Percentiles rank a stretch among this genome's conserved stretches.
Evolutionary conservation across 1,140 invertebrate genomes (phyloP).

Genomic region (Campoletis sonorensis): DNA sequence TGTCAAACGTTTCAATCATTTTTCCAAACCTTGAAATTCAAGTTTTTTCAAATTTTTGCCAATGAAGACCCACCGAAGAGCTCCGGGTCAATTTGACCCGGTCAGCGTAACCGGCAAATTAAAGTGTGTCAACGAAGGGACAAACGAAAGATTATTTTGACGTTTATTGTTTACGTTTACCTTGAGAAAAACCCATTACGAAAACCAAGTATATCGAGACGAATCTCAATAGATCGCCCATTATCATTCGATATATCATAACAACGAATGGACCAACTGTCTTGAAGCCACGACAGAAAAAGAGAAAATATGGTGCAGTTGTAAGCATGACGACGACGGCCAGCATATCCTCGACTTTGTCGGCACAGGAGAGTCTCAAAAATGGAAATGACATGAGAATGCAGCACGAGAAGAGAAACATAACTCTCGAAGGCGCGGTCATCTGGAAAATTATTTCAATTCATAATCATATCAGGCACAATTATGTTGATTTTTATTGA

Average conservation of each 20-base stretch:
- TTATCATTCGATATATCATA: slow-evolving; percentile 99
- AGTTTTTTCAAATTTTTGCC: no score
- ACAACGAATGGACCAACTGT: slow-evolving; percentile 99
- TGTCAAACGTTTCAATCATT: no score
- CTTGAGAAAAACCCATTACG: slow-evolving; percentile 98
- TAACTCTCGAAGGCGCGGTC: slow-evolving; percentile 92
- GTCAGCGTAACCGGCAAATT: no score
- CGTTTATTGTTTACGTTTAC: no score
- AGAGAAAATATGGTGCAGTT: slow-evolving; percentile 98
- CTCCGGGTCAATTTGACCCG: no score
- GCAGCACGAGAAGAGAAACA: slow-evolving; percentile 95
- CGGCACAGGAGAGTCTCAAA: slow-evolving; percentile 88
- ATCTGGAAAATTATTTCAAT: slow-evolving; percentile 78
- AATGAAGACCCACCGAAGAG: no score
- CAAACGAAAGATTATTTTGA: no score
- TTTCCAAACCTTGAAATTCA: no score
- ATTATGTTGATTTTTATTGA: no score
- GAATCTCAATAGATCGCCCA: slow-evolving; percentile 95
- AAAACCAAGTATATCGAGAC: slow-evolving; percentile 98
- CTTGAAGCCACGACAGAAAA: slow-evolving; percentile 98
- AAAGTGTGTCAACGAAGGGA: no score
- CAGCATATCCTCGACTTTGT: slow-evolving; percentile 92
- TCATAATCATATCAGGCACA: neutral
- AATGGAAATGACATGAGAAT: slow-evolving; percentile 91
- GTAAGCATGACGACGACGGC: slow-evolving; percentile 96